Evolutionary conservation across 2,888 invertebrate genomes (phyloP).

Genomic region (Amphipoea lucens): DNA sequence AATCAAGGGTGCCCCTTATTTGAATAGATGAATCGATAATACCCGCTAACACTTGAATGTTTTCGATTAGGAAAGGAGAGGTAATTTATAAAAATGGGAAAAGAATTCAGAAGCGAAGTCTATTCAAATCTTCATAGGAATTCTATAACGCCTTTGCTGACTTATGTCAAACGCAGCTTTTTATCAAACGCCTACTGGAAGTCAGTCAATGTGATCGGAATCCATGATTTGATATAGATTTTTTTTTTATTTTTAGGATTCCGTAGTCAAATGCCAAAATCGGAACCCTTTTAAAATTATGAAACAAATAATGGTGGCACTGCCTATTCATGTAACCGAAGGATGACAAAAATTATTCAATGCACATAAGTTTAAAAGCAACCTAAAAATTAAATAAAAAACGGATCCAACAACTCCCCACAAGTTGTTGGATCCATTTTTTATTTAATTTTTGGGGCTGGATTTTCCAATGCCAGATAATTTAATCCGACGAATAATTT

Average conservation of each 20-base stretch:
- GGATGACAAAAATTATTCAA: background rate
- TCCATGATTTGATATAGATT: background rate
- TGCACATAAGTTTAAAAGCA: background rate
- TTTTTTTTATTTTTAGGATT: background rate
- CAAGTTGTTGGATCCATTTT: background rate
- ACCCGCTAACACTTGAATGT: too few relatives aligned
- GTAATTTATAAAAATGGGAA: too few relatives aligned
- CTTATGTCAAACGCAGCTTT: background rate
- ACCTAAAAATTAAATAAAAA: background rate
- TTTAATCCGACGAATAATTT: too few relatives aligned
- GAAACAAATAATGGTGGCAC: background rate
- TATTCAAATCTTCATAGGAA: background rate
- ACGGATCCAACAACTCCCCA: too few relatives aligned
- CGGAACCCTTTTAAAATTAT: background rate
- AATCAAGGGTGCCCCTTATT: too few relatives aligned
- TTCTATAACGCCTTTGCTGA: background rate
- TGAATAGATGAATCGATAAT: too few relatives aligned
- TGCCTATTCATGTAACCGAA: background rate
- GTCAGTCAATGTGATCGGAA: background rate
- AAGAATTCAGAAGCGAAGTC: too few relatives aligned
- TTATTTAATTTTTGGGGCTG: too few relatives aligned
- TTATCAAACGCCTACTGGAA: conserved; percentile 2
- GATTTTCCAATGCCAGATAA: too few relatives aligned
- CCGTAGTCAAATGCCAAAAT: background rate
- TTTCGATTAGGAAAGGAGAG: too few relatives aligned